Evolutionary conservation across 2,888 invertebrate species (phyloP), one percentile per base, ranked within the genome.

Genomic region (Teleogryllus oceanicus): DNA sequence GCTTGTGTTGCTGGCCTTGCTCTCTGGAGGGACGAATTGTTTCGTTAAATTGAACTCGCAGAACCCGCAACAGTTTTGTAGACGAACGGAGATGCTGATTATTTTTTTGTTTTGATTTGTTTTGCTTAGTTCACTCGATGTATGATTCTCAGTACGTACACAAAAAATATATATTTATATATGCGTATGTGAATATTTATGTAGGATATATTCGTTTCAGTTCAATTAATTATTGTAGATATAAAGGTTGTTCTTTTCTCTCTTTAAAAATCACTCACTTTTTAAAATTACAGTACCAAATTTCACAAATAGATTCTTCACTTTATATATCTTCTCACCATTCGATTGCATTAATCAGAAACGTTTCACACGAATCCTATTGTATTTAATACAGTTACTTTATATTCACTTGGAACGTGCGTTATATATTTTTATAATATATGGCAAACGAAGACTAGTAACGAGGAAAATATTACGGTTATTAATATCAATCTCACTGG

Each of bases 391-490:
- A 78, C 24, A 37, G 37, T 37, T 37, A 37, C 37, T 37, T 78
- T 78, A 80, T 80, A 79, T 80, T 79, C 81, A 81, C 78, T 82
- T 81, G 80, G 80, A 83, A 82, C 81, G 79, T 81, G 80, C 74
- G 76, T 37, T n/a, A n/a, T 78, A 74, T 81, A 80, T 80, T 78
- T 79, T 79, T 78, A 82, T 81, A 82, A 82, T 81, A 81, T 82
- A 83, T 83, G 83, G 83, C 83, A 83, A 82, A 82, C 80, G 82
- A 82, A 82, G 83, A 83, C 83, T 83, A 83, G 83, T 82, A 82
- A 83, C 83, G 82, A 81, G 78, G 81, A 83, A 83, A 82, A 82
- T 82, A 82, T 80, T 81, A 77, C 77, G 80, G 77, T 77, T 79
- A 80, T 74, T 81, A 81, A 81, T 81, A 80, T 80, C 78, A 81